Percentiles rank a stretch among this genome's conserved stretches.
Evolutionary conservation across 2,797 vertebrate genomes (phyloP).

Genomic region (Clarias laeviceps): DNA sequence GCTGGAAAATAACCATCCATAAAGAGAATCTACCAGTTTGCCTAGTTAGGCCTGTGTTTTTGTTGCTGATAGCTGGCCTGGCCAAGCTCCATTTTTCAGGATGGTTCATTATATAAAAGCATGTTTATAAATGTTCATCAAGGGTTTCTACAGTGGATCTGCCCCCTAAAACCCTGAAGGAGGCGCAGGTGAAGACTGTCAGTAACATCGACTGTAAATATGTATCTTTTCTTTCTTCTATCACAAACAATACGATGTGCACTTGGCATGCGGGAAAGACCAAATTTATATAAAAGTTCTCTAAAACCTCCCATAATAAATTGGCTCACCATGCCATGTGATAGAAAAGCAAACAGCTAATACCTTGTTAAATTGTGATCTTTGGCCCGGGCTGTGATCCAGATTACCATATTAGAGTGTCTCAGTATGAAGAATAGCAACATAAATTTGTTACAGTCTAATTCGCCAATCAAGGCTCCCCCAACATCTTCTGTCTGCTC

Average conservation of each 20-base stretch:
- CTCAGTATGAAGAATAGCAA: slow-evolving; percentile 20
- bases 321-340: too few relatives aligned
- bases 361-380: not conserved
- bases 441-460: slow-evolving; percentile 14
- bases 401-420: slow-evolving; percentile 45
- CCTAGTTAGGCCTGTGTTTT: not conserved
- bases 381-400: slow-evolving; percentile 50
- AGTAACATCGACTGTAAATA: slow-evolving; percentile 43
- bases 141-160: slow-evolving; percentile 19
- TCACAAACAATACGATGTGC: slow-evolving; percentile 57
- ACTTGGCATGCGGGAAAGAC: slow-evolving; percentile 53
- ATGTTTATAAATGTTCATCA: not conserved
- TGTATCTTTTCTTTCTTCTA: accelerated
- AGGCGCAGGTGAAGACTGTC: slow-evolving; percentile 55
- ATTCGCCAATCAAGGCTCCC: not conserved
- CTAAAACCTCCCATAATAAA: not conserved
- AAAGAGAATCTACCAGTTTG: not conserved
- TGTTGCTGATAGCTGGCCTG: not conserved
- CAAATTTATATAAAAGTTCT: slow-evolving; percentile 48
- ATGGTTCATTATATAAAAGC: not conserved
- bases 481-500: slow-evolving; percentile 2
- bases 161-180: slow-evolving; percentile 48
- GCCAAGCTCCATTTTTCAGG: not conserved
- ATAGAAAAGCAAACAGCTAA: not conserved
- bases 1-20: not conserved